Base-by-base conservation (phyloP, 2,113 vertebrate species). In the Pseudolaguvia tuberculata region DNA sequence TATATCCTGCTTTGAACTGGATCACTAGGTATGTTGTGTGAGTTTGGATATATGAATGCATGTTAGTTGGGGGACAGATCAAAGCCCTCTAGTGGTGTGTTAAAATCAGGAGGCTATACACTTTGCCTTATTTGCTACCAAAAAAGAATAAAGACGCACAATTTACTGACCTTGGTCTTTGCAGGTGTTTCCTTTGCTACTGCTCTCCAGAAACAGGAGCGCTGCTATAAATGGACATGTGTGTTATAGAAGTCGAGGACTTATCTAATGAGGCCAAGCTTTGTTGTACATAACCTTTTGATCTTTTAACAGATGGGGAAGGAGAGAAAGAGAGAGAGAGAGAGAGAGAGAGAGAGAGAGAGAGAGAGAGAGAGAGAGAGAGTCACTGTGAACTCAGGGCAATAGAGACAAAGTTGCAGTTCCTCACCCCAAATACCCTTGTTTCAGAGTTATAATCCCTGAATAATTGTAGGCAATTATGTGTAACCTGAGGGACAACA, bases 1-100 rank as follows among this genome's bases (percentile, higher is more conserved):
- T 92, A 91, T 92, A 91, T 89, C 89, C 85, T 3, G 69, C 92
- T 93, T 93, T 94, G 91, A 93, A 93, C 92, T 92, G 91, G 93
- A 92, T 91, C 91, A 90, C 90, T 23, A 18, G 57, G 45, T 70
- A n/a, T 76, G 53, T 74, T 75, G 20, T 52, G n/a, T 53, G 29
- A 55, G 39, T 76, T 13, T 59, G 27, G 59, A 10, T 66, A 11
- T 5, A 20, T 62, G 29, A 31, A 7, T 48, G 53, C 70, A n/a
- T 59, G 35, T 47, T 51, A 59, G 52, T 58, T 62, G 63, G 89
- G 87, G 81, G 81, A 13, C 25, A 90, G 92, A 93, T 92, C 91
- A 94, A 94, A 93, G 91, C 88, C 83, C 87, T 86, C 87, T 89
- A 88, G 88, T 90, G 89, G 85, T 91, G 88, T 85, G 88, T 89